Conservation (phyloP, 2,113 vertebrate species). For the Anoura caudifer region DNA sequence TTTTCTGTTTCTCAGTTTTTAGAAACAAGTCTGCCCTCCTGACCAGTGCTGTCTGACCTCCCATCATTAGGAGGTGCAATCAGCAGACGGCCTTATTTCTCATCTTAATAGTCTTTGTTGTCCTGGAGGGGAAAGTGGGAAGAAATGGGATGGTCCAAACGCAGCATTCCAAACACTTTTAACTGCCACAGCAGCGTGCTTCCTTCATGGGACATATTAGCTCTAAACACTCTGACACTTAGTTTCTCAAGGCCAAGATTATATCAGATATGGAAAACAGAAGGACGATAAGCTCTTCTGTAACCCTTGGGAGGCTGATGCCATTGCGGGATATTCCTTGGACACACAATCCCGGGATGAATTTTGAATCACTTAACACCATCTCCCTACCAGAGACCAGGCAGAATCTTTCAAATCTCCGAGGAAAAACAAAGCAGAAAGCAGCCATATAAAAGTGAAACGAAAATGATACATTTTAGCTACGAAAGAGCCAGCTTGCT, state of each 20-base stretch:
- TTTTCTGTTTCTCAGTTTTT: conserved; percentile 27
- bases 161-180: not conserved
- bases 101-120: conserved; percentile 20
- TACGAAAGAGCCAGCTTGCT: not conserved
- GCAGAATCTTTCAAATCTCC: conserved; percentile 6
- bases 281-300: not conserved
- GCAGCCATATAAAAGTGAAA: not conserved
- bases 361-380: conserved; percentile 20
- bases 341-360: not conserved
- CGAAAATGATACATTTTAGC: not conserved
- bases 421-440: conserved; percentile 31
- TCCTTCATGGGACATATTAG: conserved; percentile 24
- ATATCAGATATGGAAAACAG: not conserved
- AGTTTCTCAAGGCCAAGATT: conserved; percentile 31
- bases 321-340: not conserved
- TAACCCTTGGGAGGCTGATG: not conserved
- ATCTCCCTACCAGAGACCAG: not conserved
- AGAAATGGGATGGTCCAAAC: not conserved
- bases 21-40: not conserved
- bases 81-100: not conserved
- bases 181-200: not conserved
- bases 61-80: not conserved
- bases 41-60: not conserved
- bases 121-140: not conserved
- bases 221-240: conserved; percentile 28